Percentiles rank a stretch among this genome's conserved stretches.
These are phyloP conservation scores for Pheucticus melanocephalus DNA, from an alignment of 2,113 vertebrate genomes.

Conservation along the genomic window DNA sequence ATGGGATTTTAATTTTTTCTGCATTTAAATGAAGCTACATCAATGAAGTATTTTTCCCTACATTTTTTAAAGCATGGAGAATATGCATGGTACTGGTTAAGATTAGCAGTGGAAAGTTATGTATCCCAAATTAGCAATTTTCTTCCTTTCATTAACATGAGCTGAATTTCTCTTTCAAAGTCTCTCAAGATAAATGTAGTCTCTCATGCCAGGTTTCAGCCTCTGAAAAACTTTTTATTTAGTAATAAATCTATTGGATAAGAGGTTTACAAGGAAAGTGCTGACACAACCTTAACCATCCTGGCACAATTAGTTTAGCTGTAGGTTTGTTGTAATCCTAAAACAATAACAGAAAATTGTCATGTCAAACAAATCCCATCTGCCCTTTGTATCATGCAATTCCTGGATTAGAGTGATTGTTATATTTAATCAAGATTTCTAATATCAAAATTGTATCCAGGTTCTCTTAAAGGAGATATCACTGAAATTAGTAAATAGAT, in stretches of 20 bases:
- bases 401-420: not conserved
- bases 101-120: not conserved
- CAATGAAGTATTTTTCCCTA: not conserved
- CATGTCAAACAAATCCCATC: not conserved
- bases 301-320: constrained; percentile 22
- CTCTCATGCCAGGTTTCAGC: constrained; percentile 26
- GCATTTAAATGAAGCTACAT: not conserved
- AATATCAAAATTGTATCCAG: not conserved
- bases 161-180: not conserved
- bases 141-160: not conserved
- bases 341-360: constrained; percentile 26
- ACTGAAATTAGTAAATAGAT: too few species aligned
- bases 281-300: constrained; percentile 1
- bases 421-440: not conserved
- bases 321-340: constrained; percentile 35
- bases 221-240: constrained; percentile 12
- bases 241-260: constrained; percentile 41
- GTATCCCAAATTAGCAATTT: not conserved
- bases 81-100: not conserved
- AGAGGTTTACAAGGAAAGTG: constrained; percentile 40
- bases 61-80: not conserved
- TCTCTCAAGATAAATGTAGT: not conserved
- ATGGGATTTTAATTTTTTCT: not conserved
- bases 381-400: not conserved
- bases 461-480: not conserved